A percentile compares a stretch with the other conserved stretches of the same genome.
Conservation (phyloP, 2,113 vertebrate species). For the Scortum barcoo region DNA sequence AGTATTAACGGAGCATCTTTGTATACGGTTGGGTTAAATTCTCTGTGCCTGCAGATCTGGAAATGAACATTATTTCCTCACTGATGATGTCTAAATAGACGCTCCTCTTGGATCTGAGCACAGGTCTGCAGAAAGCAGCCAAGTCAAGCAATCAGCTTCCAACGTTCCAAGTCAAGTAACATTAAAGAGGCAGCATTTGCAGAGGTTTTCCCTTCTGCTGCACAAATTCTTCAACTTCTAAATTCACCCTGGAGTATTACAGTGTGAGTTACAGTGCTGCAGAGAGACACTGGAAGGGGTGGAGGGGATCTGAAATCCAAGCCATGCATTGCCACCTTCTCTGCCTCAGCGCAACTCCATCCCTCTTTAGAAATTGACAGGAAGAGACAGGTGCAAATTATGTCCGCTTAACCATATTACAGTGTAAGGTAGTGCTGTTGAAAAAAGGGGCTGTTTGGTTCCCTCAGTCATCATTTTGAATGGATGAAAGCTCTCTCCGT, state of each 20-base stretch:
- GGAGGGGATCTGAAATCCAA: neutral
- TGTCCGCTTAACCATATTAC: slow-evolving; percentile 68
- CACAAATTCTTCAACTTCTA: slow-evolving; percentile 30
- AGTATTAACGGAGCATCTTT: slow-evolving; percentile 25
- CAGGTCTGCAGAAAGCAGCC: slow-evolving; percentile 18
- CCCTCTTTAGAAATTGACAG: slow-evolving; percentile 37
- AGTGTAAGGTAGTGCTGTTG: slow-evolving; percentile 16
- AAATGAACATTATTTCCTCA: slow-evolving; percentile 34
- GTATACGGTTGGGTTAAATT: slow-evolving; percentile 22
- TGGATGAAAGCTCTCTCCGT: slow-evolving; percentile 47
- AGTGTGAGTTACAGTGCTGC: slow-evolving; percentile 17
- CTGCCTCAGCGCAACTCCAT: slow-evolving; percentile 47
- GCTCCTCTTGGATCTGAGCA: slow-evolving; percentile 21
- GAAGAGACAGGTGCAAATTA: slow-evolving; percentile 66
- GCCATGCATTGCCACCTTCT: slow-evolving; percentile 21
- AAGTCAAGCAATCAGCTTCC: slow-evolving; percentile 40
- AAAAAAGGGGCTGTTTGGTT: slow-evolving; percentile 25
- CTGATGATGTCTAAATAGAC: slow-evolving; percentile 47
- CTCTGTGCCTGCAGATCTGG: slow-evolving; percentile 18
- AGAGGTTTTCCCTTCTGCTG: slow-evolving; percentile 4
- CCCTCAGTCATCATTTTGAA: slow-evolving; percentile 49
- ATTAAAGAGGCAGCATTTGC: slow-evolving; percentile 14
- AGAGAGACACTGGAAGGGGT: neutral
- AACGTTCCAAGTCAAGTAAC: slow-evolving; percentile 25
- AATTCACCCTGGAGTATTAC: neutral